Conservation (phyloP, 2,113 vertebrate species). For the Microtus oregoni region DNA sequence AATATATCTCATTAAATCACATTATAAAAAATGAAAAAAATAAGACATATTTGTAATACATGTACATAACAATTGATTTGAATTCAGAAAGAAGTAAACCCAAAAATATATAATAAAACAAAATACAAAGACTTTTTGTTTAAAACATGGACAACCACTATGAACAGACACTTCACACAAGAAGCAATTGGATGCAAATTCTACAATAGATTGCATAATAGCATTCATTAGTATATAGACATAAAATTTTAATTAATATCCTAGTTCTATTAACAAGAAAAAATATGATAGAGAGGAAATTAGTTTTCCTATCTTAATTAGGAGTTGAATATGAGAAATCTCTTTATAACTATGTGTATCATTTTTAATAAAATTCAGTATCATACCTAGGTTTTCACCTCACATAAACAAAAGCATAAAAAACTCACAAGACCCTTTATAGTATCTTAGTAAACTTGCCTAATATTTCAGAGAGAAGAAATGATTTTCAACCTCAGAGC, state of each 20-base stretch:
- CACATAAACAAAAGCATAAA: background rate
- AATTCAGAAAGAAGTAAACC: background rate
- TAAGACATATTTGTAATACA: background rate
- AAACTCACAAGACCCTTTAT: background rate
- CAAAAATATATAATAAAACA: background rate
- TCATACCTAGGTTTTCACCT: background rate
- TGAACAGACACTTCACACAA: background rate
- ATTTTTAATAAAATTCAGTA: background rate
- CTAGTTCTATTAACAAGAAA: background rate
- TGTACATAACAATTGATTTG: background rate
- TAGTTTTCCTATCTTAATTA: background rate
- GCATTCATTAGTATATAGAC: background rate
- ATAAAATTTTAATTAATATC: background rate
- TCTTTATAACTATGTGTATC: background rate
- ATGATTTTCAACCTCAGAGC: background rate
- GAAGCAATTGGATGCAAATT: background rate
- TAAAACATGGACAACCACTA: background rate
- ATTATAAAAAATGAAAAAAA: background rate
- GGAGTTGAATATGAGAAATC: background rate
- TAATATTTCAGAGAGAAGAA: background rate
- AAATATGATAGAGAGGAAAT: too few relatives aligned
- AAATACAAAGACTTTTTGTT: background rate
- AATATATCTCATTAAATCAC: background rate
- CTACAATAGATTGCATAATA: background rate
- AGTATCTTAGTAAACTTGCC: background rate